phyloP scores from a whole-genome alignment of 2,113 vertebrate genomes.

The Chaetodon auriga region DNA sequence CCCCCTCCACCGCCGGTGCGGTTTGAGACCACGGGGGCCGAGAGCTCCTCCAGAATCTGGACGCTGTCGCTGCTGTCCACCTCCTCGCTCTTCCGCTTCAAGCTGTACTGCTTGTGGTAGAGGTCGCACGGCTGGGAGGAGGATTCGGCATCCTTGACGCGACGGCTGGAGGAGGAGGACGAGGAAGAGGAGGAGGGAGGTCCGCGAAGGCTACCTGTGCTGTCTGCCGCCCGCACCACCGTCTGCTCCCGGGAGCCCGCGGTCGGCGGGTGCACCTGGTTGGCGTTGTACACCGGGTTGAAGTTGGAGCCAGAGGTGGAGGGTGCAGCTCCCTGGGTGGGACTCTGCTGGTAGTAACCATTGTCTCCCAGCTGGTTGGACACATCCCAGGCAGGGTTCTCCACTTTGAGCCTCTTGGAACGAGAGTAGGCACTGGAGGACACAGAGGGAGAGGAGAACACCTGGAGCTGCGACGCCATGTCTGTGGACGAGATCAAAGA shows the following conservation, averaged over 20 bases:
- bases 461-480: constrained; percentile 98
- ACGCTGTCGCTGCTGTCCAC: constrained; percentile 98
- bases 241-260: constrained; percentile 91
- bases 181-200: constrained; percentile 83
- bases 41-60: constrained; percentile 98
- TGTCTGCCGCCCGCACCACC: constrained; percentile 95
- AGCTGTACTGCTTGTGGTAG: constrained; percentile 94
- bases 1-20: constrained; percentile 89
- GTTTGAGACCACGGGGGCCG: constrained; percentile 96
- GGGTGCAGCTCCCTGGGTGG: constrained; percentile 85
- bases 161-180: constrained; percentile 86
- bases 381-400: constrained; percentile 93
- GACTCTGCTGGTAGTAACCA: constrained; percentile 91
- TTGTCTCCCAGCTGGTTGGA: constrained; percentile 89
- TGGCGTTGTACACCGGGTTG: constrained; percentile 87
- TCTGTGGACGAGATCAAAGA: constrained; percentile 74
- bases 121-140: constrained; percentile 86
- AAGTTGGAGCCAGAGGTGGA: constrained; percentile 87
- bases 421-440: constrained; percentile 97
- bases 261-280: constrained; percentile 85
- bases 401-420: constrained; percentile 98
- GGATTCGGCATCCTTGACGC: constrained; percentile 87
- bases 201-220: constrained; percentile 89
- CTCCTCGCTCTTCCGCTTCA: constrained; percentile 99
- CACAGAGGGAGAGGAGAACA: constrained; percentile 96